phyloP scores from a whole-genome alignment of 2,113 vertebrate species.

The Sylvietta virens region DNA sequence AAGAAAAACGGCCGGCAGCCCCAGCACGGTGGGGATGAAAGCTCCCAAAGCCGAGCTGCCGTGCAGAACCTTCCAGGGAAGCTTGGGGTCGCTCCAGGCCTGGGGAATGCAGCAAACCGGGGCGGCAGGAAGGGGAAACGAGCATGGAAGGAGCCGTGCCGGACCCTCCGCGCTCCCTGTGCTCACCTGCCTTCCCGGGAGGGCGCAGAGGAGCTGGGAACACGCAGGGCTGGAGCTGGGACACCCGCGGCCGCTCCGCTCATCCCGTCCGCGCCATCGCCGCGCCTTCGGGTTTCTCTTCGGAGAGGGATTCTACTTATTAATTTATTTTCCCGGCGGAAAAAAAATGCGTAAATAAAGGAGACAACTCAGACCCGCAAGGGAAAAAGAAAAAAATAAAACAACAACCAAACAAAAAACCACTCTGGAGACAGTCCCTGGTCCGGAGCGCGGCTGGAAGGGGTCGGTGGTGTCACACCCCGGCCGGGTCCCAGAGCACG shows the following conservation, averaged over 20 bases:
- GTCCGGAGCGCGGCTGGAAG: not conserved
- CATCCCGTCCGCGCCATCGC: not conserved
- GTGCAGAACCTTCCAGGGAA: not conserved
- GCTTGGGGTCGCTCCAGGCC: not conserved
- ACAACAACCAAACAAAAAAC: not conserved
- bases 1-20: not conserved
- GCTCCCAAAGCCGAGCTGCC: not conserved
- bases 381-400: fast-evolving
- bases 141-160: not conserved
- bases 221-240: not conserved
- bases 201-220: not conserved
- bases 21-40: too few species aligned
- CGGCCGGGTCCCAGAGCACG: not conserved
- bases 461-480: not conserved
- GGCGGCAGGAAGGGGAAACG: not conserved
- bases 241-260: not conserved
- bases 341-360: not conserved
- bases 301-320: not conserved
- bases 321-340: not conserved
- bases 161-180: too few species aligned
- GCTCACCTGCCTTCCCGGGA: not conserved
- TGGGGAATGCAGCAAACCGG: not conserved
- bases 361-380: not conserved
- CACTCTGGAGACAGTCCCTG: not conserved
- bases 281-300: not conserved